These are phyloP conservation scores for Lytechinus variegatus DNA, from an alignment of 35 echinoderm and acorn worm genomes.

Conservation along the genomic window DNA sequence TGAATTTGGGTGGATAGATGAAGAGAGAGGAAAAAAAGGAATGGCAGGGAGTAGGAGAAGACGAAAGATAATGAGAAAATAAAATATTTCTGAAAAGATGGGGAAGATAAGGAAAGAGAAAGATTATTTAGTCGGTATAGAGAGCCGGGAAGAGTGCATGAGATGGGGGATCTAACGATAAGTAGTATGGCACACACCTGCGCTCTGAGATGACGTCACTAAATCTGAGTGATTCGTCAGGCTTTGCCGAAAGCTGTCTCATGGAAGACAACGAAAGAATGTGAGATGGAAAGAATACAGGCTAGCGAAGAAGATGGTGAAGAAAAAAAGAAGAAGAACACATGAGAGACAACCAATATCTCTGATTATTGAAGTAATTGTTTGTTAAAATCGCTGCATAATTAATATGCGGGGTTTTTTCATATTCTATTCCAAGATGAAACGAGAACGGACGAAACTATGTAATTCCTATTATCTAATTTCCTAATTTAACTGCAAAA, in stretches of 20 bases:
- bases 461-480: no score
- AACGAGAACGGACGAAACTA: no score
- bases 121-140: no score
- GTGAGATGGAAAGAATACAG: not conserved
- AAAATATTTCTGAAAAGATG: no score
- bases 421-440: no score
- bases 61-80: not conserved
- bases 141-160: not conserved
- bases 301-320: not conserved
- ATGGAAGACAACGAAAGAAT: not conserved
- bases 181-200: slow-evolving; percentile 32
- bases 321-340: not conserved
- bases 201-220: slow-evolving; percentile 18
- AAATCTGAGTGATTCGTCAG: slow-evolving; percentile 7
- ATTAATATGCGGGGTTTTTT: no score
- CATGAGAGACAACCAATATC: not conserved
- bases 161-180: not conserved
- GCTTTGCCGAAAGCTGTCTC: slow-evolving; percentile 31
- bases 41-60: not conserved
- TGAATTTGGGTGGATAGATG: not conserved
- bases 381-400: no score
- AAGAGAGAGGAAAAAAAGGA: not conserved
- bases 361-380: no score
- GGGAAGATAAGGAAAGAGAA: no score
- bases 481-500: no score